These are phyloP conservation scores for Hycleus cichorii DNA, from an alignment of 1,140 invertebrate genomes.

Conservation along the genomic window DNA sequence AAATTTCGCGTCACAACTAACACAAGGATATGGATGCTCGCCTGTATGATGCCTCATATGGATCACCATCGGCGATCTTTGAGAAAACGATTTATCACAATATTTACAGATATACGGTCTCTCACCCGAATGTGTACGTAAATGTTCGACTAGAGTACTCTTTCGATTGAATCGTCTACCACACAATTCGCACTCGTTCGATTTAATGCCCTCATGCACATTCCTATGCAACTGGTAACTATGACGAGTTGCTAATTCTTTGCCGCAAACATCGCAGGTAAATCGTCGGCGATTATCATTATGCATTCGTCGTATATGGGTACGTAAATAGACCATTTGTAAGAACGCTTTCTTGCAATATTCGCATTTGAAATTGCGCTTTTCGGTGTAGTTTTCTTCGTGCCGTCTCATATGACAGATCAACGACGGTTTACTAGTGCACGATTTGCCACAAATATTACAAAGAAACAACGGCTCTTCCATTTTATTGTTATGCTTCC, in stretches of 20 bases:
- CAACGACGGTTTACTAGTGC: background rate
- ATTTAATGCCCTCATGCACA: conserved; percentile 33
- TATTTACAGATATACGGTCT: conserved; percentile 63
- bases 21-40: conserved; percentile 54
- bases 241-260: conserved; percentile 27
- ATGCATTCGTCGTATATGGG: conserved; percentile 27
- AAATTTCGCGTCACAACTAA: conserved; percentile 61
- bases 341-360: conserved; percentile 42
- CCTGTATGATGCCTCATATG: conserved; percentile 50
- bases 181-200: conserved; percentile 33
- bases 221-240: conserved; percentile 30
- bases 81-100: conserved; percentile 54
- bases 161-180: conserved; percentile 26
- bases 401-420: background rate
- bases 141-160: conserved; percentile 54
- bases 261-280: conserved; percentile 31
- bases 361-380: conserved; percentile 42
- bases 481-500: too few species aligned
- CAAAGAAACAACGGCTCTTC: background rate
- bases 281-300: conserved; percentile 21
- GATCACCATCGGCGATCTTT: conserved; percentile 28
- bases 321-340: conserved; percentile 26
- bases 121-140: conserved; percentile 68
- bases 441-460: conserved; percentile 1
- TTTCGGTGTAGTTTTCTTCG: conserved; percentile 8